phyloP scores from a whole-genome alignment of 2,113 vertebrate genomes.

The Takifugu bimaculatus region DNA sequence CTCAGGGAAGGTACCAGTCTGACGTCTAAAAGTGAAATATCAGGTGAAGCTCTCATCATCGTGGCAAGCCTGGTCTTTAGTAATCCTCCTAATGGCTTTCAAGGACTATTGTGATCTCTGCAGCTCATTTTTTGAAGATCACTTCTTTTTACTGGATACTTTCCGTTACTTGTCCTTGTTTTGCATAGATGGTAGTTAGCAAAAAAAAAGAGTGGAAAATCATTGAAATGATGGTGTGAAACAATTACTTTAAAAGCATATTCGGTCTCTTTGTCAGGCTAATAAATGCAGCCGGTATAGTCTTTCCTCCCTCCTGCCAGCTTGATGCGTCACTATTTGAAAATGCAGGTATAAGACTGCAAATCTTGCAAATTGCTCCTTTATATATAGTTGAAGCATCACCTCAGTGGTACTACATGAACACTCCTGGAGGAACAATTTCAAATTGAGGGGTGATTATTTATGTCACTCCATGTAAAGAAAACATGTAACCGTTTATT shows the following conservation, averaged over 20 bases:
- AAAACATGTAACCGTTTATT: background rate
- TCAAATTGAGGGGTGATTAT: background rate
- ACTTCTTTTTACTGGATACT: conserved; percentile 12
- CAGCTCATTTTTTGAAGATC: conserved; percentile 24
- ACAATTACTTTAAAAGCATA: no score
- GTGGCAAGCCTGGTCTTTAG: no score
- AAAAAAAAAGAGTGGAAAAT: no score
- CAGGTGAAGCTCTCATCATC: no score
- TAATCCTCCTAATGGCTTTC: conserved; percentile 25
- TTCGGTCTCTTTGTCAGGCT: no score
- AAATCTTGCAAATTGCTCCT: conserved; percentile 1
- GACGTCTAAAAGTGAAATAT: no score
- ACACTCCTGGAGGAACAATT: background rate
- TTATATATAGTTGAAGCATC: conserved; percentile 4
- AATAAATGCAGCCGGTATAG: no score
- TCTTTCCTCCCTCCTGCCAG: background rate
- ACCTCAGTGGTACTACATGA: background rate
- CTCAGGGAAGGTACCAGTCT: no score
- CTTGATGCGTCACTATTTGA: background rate
- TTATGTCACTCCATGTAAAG: background rate
- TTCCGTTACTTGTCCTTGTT: conserved; percentile 34
- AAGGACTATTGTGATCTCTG: conserved; percentile 24
- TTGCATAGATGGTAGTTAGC: conserved; percentile 1
- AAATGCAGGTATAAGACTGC: background rate
- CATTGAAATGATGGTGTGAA: no score